phyloP scores from a whole-genome alignment of 2,797 vertebrate species.

The Pitangus sulphuratus region DNA sequence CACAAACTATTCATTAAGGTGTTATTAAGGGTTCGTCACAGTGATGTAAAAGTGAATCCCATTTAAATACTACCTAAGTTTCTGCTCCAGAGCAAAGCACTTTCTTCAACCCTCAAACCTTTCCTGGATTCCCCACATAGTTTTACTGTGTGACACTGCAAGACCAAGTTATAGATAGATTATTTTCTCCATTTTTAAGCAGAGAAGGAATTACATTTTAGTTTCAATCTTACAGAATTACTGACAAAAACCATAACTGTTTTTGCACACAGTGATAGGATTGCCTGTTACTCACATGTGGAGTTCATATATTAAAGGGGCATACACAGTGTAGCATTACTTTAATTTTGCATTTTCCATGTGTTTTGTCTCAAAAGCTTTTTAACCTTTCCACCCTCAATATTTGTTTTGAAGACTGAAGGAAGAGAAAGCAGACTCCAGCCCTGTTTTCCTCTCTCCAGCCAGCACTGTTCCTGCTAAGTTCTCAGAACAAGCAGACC shows the following conservation, averaged over 20 bases:
- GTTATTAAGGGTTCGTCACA: not conserved
- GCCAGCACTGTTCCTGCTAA: not conserved
- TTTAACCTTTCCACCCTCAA: constrained; percentile 11
- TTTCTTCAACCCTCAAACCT: not conserved
- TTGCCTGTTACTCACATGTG: not conserved
- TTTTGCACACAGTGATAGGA: not conserved
- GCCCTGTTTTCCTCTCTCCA: not conserved
- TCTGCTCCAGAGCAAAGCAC: not conserved
- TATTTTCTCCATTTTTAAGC: not conserved
- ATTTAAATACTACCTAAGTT: not conserved
- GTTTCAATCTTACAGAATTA: not conserved
- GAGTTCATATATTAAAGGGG: not conserved
- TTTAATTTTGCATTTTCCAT: not conserved
- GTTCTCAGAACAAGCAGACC: not conserved
- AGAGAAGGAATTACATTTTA: not conserved
- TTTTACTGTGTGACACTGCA: not conserved
- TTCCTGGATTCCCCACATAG: not conserved
- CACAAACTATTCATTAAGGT: not conserved
- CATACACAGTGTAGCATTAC: not conserved
- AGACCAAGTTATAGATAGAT: not conserved
- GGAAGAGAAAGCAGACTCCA: constrained; percentile 28
- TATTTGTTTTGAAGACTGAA: not conserved
- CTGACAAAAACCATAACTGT: not conserved
- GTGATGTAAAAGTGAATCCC: not conserved
- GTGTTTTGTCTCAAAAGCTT: constrained; percentile 6